Evolutionary conservation across 2,797 vertebrate genomes (phyloP), one percentile per base, ranked within the genome.

Genomic region (Synaphobranchus kaupii): DNA sequence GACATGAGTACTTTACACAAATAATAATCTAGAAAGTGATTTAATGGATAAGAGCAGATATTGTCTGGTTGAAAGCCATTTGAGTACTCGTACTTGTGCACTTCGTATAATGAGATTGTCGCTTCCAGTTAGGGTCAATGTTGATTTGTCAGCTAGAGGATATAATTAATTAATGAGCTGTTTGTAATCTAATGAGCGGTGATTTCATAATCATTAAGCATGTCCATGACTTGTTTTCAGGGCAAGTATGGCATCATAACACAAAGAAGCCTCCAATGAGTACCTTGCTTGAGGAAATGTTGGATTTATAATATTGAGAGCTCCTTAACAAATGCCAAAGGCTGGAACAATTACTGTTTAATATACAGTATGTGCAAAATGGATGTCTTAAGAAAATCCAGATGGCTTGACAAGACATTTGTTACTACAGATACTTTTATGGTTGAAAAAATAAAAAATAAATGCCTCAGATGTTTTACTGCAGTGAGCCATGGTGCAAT

Each of bases 381-480:
- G 8, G 28, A 12, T 73, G 71, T 17, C 31, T 76, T 76, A 4
- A 39, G 15, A 44, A 76, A 76, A 44, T 17, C 13, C 12, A 76
- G 71, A 76, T 44, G 71, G 34, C 31, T 76, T 44, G 34, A 39
- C 3, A 76, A 39, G 31, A 76, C 34, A 73, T 71, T 7, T 71
- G 66, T 71, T 71, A 71, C 28, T 71, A 31, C 71, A 76, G 31
- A 44, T 44, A 17, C 4, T 76, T 76, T 3, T 31, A 25, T 66
- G 1, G n/a, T 73, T 31, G 68, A 31, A 73, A 73, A 28, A 4
- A 34, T n/a, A 73, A 34, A 39, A 52, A 52, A 12, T 12, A 34
- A 76, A 76, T 20, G 31, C 31, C 34, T 76, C 71, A 76, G 71
- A 76, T 76, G 71, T 76, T 73, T 73, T 28, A 76, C 31, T 76